phyloP scores from a whole-genome alignment of 2,888 invertebrate genomes.

The Mellilla xanthometata region DNA sequence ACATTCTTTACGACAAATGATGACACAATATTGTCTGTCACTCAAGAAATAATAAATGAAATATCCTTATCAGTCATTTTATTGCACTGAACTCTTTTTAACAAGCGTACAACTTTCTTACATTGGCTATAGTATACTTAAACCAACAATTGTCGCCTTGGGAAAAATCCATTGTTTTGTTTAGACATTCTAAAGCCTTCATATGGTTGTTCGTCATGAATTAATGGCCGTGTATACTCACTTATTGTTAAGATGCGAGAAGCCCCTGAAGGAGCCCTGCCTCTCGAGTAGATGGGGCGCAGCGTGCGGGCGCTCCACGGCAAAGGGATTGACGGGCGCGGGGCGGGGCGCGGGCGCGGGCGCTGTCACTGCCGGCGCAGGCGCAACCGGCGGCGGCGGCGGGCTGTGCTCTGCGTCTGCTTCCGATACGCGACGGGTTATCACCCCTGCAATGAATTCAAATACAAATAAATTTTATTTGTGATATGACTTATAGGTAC shows the following conservation, averaged over 20 bases:
- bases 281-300: constrained; percentile 96
- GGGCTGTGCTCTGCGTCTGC: constrained; percentile 48
- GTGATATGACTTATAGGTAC: no score
- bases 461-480: background rate
- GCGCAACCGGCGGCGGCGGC: constrained; percentile 29
- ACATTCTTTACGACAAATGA: no score
- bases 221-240: constrained; percentile 32
- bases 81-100: no score
- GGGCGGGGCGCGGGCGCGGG: constrained; percentile 46
- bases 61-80: no score
- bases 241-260: constrained; percentile 88
- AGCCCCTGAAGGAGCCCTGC: constrained; percentile 97
- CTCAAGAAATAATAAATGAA: no score
- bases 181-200: no score
- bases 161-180: no score
- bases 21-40: no score
- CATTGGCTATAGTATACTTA: no score
- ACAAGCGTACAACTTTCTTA: no score
- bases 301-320: constrained; percentile 97
- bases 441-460: constrained; percentile 49
- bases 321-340: constrained; percentile 91
- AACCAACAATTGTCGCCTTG: no score
- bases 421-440: constrained; percentile 64
- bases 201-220: no score
- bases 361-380: constrained; percentile 23